Conservation (phyloP, 1,140 invertebrate species). For the Ctenoplectra terminalis region DNA sequence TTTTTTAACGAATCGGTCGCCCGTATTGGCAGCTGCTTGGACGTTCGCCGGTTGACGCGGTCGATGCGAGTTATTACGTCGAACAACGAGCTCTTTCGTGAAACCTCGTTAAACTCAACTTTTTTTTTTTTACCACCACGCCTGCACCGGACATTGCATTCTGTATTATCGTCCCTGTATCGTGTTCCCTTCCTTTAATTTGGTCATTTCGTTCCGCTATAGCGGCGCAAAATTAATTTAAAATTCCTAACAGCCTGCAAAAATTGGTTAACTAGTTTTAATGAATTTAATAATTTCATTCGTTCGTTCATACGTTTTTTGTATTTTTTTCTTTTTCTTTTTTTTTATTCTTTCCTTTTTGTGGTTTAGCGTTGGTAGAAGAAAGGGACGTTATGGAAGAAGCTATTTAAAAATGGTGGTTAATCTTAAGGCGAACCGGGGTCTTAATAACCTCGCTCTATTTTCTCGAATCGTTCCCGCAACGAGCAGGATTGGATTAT, state of each 20-base stretch:
- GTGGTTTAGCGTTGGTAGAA: no score
- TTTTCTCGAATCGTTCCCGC: not conserved
- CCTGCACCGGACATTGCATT: constrained; percentile 51
- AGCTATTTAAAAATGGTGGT: not conserved
- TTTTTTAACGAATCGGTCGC: constrained; percentile 23
- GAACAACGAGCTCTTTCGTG: constrained; percentile 38
- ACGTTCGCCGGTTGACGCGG: constrained; percentile 43
- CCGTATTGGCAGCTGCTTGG: constrained; percentile 51
- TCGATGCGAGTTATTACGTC: constrained; percentile 59
- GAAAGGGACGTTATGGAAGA: not conserved
- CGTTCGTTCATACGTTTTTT: not conserved
- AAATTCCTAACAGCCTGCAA: not conserved
- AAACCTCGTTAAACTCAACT: constrained; percentile 34
- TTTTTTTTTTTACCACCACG: constrained; percentile 12
- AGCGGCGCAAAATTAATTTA: not conserved
- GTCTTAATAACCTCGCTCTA: not conserved
- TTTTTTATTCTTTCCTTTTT: not conserved
- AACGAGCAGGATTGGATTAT: not conserved
- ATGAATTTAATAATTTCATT: not conserved
- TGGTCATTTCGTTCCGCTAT: not conserved
- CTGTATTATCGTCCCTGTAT: constrained; percentile 15
- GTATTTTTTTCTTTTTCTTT: not conserved
- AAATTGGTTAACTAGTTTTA: not conserved
- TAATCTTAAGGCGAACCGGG: not conserved
- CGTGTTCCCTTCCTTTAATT: not conserved